Evolutionary conservation across 2,888 invertebrate genomes (phyloP), one percentile per base, ranked within the genome.

Genomic region (Polyommatus icarus): DNA sequence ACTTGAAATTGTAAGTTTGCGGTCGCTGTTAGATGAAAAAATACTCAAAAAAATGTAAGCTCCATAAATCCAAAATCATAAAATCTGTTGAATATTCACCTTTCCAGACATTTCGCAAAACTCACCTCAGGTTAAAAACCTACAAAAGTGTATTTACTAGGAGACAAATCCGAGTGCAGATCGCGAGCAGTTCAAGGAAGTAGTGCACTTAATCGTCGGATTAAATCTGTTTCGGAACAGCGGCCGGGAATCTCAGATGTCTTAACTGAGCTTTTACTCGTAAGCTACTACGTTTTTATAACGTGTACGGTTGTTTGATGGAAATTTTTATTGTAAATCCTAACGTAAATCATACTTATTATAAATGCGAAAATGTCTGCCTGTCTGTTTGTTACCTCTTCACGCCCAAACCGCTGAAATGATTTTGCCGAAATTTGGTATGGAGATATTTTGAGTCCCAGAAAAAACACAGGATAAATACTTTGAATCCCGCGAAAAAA

Each of bases 201-300:
- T 82, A 81, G 83, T 81, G 81, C 81, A 82, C 83, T 84, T 85
- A 85, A 84, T 84, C 82, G 85, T 82, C 83, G 85, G 84, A 86
- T 86, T 87, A 85, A 84, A 83, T 80, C 83, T 82, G 83, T 78
- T 81, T 82, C 85, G 84, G 84, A 85, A 84, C 80, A 82, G 80
- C 78, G 83, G 84, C 84, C 85, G 84, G 84, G 83, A 83, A 83
- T 83, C 82, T 83, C 81, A 54, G 75, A 75, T 75, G 75, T 75
- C 75, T 75, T 75, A 75, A 75, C 75, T 73, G 75, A 50, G 75
- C 46, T 75, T 75, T 75, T 54, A 24, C 46, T n/a, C n/a, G n/a
- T n/a, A n/a, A n/a, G 73, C 50, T 24, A 54, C 29, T 54, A 75
- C 50, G 20, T 75, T 73, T 73, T 73, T 36, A 20, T 18, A 54